Conservation (phyloP, 2,797 vertebrate species). For the Margarornis squamiger region DNA sequence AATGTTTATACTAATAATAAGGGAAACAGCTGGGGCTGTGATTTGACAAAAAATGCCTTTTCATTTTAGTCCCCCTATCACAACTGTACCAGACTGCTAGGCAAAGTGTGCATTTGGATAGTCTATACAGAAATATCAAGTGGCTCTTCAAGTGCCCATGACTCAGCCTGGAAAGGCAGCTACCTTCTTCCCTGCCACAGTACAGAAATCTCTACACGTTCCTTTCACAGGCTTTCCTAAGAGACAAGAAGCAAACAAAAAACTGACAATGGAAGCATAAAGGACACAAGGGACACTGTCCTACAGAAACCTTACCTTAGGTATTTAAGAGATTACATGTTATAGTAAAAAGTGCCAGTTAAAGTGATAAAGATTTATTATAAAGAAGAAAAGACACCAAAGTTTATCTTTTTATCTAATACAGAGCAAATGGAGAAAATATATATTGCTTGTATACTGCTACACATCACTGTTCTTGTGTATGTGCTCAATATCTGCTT, state of each 20-base stretch:
- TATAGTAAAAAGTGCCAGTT: not conserved
- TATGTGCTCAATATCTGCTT: not conserved
- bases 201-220: not conserved
- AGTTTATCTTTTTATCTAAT: not conserved
- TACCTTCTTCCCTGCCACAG: not conserved
- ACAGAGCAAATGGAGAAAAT: not conserved
- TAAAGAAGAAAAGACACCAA: not conserved
- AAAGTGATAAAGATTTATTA: not conserved
- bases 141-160: not conserved
- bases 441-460: not conserved
- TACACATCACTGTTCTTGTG: not conserved
- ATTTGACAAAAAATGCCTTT: not conserved
- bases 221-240: not conserved
- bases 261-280: accelerated
- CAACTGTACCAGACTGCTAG: not conserved
- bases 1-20: not conserved
- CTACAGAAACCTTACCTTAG: not conserved
- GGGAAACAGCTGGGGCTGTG: not conserved
- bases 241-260: not conserved
- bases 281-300: not conserved
- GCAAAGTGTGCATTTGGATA: not conserved
- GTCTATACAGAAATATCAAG: not conserved
- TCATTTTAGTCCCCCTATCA: not conserved
- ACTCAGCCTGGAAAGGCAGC: not conserved
- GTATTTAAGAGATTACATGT: not conserved